These are phyloP conservation scores for Sprattus sprattus DNA, from an alignment of 2,113 vertebrate species.

Conservation along the genomic window DNA sequence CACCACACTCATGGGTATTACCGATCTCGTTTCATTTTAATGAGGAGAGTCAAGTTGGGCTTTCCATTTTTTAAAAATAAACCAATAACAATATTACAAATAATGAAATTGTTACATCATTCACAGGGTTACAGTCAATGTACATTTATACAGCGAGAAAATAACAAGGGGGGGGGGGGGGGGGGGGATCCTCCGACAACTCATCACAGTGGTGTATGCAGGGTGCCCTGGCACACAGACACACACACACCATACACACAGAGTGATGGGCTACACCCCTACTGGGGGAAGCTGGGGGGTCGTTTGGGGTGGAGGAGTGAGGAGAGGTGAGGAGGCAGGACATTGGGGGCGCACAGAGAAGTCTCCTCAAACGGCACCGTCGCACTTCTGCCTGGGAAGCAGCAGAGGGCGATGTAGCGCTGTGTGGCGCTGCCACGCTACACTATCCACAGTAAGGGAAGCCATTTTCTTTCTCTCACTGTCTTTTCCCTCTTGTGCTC, in stretches of 20 bases:
- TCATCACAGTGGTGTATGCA: constrained; percentile 74
- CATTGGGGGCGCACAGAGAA: constrained; percentile 25
- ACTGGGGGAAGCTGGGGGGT: constrained; percentile 25
- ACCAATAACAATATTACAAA: constrained; percentile 84
- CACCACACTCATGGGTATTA: constrained; percentile 63
- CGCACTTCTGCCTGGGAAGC: constrained; percentile 45
- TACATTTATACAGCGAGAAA: constrained; percentile 78
- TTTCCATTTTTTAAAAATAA: constrained; percentile 83
- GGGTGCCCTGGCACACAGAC: constrained; percentile 54
- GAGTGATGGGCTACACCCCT: constrained; percentile 7
- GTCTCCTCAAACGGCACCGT: neutral
- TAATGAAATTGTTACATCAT: constrained; percentile 85
- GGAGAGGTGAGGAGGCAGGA: constrained; percentile 16
- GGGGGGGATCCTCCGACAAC: constrained; percentile 52
- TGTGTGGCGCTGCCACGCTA: constrained; percentile 26
- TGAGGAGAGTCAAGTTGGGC: constrained; percentile 78
- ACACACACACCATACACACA: neutral
- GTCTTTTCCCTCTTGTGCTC: neutral
- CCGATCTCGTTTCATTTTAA: constrained; percentile 64
- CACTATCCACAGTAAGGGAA: constrained; percentile 31
- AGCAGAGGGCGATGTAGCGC: constrained; percentile 63
- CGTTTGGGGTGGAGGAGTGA: neutral
- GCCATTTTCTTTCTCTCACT: constrained; percentile 61
- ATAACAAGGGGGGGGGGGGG: constrained; percentile 54
- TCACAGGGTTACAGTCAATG: constrained; percentile 84